A percentile compares a stretch with the other conserved stretches of the same genome.
phyloP scores from a whole-genome alignment of 2,888 invertebrate genomes.

The Neoscelio sp. region DNA sequence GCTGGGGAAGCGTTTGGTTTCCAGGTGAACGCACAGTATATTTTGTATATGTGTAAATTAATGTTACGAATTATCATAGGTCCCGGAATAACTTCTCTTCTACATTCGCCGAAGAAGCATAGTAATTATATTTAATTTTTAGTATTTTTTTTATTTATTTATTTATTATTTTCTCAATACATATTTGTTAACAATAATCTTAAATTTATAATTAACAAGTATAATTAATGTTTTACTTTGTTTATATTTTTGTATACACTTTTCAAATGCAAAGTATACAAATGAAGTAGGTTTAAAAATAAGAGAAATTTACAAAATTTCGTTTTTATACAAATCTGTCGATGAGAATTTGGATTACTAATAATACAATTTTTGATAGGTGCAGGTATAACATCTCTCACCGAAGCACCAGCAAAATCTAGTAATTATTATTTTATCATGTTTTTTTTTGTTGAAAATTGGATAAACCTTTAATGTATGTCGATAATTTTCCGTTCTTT shows the following conservation, averaged over 20 bases:
- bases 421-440: conserved; percentile 79
- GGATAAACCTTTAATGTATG: neutral
- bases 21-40: too few species aligned
- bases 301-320: too few species aligned
- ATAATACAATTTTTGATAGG: conserved; percentile 71
- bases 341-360: conserved; percentile 10
- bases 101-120: conserved; percentile 25
- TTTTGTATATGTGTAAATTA: too few species aligned
- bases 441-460: conserved; percentile 59
- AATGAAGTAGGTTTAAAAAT: neutral
- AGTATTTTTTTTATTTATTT: too few species aligned
- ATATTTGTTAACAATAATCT: too few species aligned
- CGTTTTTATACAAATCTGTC: too few species aligned
- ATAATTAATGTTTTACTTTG: neutral
- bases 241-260: too few species aligned
- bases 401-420: conserved; percentile 79
- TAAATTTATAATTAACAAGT: neutral
- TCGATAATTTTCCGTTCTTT: neutral
- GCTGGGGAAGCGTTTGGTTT: too few species aligned
- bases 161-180: neutral
- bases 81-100: conserved; percentile 25
- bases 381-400: conserved; percentile 78
- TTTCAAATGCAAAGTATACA: too few species aligned
- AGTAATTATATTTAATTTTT: conserved; percentile 28
- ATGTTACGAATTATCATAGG: conserved; percentile 20